A percentile compares a stretch with the other conserved stretches of the same genome.
Conservation (phyloP, 2,888 invertebrate species). For the Mantis religiosa region DNA sequence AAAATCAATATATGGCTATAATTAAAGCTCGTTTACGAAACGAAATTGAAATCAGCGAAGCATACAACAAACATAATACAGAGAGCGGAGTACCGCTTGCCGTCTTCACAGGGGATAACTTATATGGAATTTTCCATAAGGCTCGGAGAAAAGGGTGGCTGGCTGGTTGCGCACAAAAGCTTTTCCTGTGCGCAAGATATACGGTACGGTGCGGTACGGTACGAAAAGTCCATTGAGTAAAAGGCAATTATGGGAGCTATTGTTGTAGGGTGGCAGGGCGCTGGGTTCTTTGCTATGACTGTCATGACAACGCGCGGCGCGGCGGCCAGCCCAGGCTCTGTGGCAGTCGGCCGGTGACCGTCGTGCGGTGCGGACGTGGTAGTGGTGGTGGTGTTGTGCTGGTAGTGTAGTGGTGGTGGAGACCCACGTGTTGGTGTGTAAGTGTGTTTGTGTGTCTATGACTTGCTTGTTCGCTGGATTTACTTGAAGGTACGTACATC, state of each 20-base stretch:
- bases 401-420: neutral
- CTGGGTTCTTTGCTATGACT: slow-evolving; percentile 21
- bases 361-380: neutral
- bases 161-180: slow-evolving; percentile 5
- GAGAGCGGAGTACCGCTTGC: neutral
- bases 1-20: slow-evolving; percentile 24
- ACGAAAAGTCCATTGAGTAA: slow-evolving; percentile 31
- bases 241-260: slow-evolving; percentile 31
- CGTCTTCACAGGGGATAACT: slow-evolving; percentile 25
- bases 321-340: neutral
- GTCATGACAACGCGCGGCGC: slow-evolving; percentile 20
- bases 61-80: slow-evolving; percentile 13
- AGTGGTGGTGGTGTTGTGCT: neutral
- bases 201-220: slow-evolving; percentile 15
- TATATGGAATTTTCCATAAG: slow-evolving; percentile 27
- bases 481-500: neutral
- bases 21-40: slow-evolving; percentile 22
- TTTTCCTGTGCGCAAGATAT: slow-evolving; percentile 17
- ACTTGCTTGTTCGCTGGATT: neutral
- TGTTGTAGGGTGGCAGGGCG: slow-evolving; percentile 22
- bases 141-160: slow-evolving; percentile 3
- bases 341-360: slow-evolving; percentile 3
- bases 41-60: slow-evolving; percentile 24
- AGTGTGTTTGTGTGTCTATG: neutral
- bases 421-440: neutral